Percentiles rank a stretch among this genome's conserved stretches.
phyloP scores from a whole-genome alignment of 2,888 invertebrate genomes.

The Lepetodrilus schrolli region DNA sequence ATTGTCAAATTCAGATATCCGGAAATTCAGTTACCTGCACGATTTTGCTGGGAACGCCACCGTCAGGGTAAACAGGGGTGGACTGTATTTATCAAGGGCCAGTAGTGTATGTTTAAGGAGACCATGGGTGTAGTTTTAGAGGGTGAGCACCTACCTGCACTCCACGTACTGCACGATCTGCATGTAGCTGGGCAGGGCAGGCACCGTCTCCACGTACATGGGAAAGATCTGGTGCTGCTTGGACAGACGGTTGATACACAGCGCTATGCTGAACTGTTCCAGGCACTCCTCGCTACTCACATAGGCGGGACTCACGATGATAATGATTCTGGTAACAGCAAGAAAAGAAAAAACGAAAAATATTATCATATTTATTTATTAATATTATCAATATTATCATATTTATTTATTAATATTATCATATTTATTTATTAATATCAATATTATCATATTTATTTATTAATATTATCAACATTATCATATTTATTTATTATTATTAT shows the following conservation, averaged over 20 bases:
- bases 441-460: too few relatives aligned
- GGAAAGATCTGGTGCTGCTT: conserved; percentile 60
- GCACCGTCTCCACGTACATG: conserved; percentile 59
- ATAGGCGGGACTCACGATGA: conserved; percentile 62
- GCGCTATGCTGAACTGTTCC: conserved; percentile 71
- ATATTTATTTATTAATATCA: too few relatives aligned
- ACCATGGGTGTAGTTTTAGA: too few relatives aligned
- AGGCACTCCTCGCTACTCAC: conserved; percentile 58
- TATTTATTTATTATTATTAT: too few relatives aligned
- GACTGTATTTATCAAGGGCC: too few relatives aligned
- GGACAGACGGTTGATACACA: conserved; percentile 66
- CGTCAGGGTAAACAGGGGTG: too few relatives aligned
- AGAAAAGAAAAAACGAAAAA: not conserved
- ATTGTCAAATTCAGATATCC: too few relatives aligned
- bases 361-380: not conserved
- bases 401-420: not conserved
- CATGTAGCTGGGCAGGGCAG: conserved; percentile 68
- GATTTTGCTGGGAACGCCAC: too few relatives aligned
- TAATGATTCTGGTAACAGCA: conserved; percentile 59
- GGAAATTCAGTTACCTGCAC: too few relatives aligned
- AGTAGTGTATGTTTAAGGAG: too few relatives aligned
- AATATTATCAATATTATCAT: not conserved
- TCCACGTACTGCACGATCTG: conserved; percentile 70
- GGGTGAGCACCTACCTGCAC: conserved; percentile 68
- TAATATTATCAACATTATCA: too few relatives aligned